phyloP scores from a whole-genome alignment of 2,113 vertebrate species.

The Piaya cayana region DNA sequence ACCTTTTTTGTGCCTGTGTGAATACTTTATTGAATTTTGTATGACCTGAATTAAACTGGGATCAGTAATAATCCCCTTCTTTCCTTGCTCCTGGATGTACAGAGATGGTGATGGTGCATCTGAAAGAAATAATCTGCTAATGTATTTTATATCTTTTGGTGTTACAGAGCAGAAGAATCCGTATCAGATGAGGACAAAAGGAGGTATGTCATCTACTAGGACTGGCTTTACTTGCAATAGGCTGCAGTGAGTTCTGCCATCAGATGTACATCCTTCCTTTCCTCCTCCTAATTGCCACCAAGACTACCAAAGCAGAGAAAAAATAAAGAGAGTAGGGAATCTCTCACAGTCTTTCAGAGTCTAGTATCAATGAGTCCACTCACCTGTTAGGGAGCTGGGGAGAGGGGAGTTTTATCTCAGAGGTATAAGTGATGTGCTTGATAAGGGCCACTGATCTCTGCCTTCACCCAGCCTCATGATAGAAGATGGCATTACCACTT shows the following conservation, averaged over 20 bases:
- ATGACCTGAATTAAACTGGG: not conserved
- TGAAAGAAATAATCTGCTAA: not conserved
- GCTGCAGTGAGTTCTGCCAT: not conserved
- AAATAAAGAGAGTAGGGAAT: not conserved
- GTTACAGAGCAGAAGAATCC: constrained; percentile 89
- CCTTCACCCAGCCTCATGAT: not conserved
- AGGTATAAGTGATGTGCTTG: not conserved
- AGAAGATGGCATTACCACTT: not conserved
- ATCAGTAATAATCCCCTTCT: not conserved
- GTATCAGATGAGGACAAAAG: constrained; percentile 91
- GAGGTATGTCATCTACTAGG: constrained; percentile 75
- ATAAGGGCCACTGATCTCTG: not conserved
- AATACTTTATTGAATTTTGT: not conserved
- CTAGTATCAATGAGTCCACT: not conserved
- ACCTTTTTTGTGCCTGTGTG: not conserved
- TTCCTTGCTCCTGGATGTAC: not conserved
- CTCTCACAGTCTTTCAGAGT: not conserved
- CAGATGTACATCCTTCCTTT: not conserved
- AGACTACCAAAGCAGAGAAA: not conserved
- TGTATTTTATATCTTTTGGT: constrained; percentile 47
- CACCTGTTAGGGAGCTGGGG: not conserved
- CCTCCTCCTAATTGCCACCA: not conserved
- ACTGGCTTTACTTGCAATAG: not conserved
- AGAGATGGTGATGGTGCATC: not conserved
- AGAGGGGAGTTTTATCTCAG: not conserved